These are phyloP conservation scores for Petrocephalus zakoni DNA, from an alignment of 2,113 vertebrate genomes.

Conservation along the genomic window DNA sequence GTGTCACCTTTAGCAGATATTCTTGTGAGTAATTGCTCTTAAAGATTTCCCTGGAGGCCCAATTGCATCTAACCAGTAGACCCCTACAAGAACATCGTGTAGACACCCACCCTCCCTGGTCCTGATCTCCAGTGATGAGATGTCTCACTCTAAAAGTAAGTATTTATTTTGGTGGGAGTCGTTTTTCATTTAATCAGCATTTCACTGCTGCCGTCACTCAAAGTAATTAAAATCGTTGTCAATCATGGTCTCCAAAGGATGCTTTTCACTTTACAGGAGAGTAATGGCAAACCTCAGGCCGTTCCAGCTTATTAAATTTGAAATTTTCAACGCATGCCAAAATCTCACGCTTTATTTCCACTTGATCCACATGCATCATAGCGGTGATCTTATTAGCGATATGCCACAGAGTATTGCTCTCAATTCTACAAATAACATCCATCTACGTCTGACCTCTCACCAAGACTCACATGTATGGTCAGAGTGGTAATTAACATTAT, in stretches of 20 bases:
- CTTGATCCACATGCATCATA: constrained; percentile 3
- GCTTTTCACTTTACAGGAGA: background rate
- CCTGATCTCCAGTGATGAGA: background rate
- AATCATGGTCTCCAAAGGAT: constrained; percentile 6
- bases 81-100: background rate
- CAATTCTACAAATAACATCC: constrained; percentile 4
- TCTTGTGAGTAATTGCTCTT: background rate
- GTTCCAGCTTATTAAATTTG: constrained; percentile 4
- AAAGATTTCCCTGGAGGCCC: background rate
- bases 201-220: background rate
- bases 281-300: background rate
- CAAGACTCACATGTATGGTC: background rate
- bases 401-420: constrained; percentile 14
- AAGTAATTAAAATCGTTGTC: background rate
- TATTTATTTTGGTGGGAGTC: background rate
- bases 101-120: background rate
- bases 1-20: background rate
- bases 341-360: background rate
- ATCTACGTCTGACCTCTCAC: background rate
- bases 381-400: background rate
- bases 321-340: background rate
- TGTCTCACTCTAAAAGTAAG: constrained; percentile 1
- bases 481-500: constrained; percentile 5
- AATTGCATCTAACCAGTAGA: background rate
- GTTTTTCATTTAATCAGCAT: constrained; percentile 14